phyloP scores from a whole-genome alignment of 2,113 vertebrate genomes.

The Scatophagus argus region DNA sequence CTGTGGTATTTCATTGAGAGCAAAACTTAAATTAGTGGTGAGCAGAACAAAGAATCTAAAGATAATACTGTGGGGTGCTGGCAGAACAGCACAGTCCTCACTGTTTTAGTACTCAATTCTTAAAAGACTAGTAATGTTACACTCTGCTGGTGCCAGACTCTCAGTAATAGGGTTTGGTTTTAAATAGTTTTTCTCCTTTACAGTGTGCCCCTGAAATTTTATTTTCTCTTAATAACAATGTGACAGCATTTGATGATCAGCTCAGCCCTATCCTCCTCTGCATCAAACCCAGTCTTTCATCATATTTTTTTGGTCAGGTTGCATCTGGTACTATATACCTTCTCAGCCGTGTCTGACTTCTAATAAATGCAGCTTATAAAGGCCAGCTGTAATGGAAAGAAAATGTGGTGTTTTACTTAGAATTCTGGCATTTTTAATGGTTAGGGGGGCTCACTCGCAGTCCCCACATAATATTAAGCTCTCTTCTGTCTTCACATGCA shows the following conservation, averaged over 20 bases:
- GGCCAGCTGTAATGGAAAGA: constrained; percentile 1
- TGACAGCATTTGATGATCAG: constrained; percentile 19
- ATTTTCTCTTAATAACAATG: constrained; percentile 19
- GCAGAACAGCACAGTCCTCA: background rate
- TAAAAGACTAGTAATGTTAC: constrained; percentile 19
- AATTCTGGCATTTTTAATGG: background rate
- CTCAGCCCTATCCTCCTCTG: constrained; percentile 7
- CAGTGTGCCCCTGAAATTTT: constrained; percentile 4
- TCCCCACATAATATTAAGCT: background rate
- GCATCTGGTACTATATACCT: background rate
- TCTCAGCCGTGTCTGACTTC: background rate
- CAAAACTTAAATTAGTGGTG: constrained; percentile 23
- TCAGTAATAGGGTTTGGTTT: constrained; percentile 37
- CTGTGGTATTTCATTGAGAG: background rate
- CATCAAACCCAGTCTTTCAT: constrained; percentile 1
- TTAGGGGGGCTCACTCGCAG: background rate
- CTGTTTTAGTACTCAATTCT: constrained; percentile 24
- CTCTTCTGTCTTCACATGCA: background rate
- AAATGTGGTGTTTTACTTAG: background rate
- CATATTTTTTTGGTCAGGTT: background rate
- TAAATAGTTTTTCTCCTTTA: constrained; percentile 8
- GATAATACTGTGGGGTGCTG: background rate
- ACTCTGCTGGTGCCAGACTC: constrained; percentile 11
- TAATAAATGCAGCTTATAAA: constrained; percentile 1
- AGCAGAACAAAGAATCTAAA: constrained; percentile 20